Conservation (phyloP, 2,888 invertebrate genomes). For the Spisula subtruncata region DNA sequence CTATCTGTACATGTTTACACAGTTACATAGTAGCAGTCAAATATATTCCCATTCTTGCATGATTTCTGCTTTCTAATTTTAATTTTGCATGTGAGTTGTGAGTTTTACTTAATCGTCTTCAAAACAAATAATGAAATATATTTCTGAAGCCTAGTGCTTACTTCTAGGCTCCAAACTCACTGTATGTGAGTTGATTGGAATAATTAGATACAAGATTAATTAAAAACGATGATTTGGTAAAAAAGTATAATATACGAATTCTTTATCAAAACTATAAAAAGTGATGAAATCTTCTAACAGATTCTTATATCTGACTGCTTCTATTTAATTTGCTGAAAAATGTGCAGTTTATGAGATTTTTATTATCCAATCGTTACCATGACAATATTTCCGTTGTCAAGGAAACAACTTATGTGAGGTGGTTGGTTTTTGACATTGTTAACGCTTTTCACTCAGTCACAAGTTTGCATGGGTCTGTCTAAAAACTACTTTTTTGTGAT, state of each 20-base stretch:
- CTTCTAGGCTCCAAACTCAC: background rate
- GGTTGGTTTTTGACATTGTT: slow-evolving; percentile 66
- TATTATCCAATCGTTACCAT: slow-evolving; percentile 33
- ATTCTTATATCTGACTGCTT: slow-evolving; percentile 44
- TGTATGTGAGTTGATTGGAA: background rate
- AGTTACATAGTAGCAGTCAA: slow-evolving; percentile 51
- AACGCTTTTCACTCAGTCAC: slow-evolving; percentile 52
- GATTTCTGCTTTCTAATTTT: slow-evolving; percentile 47
- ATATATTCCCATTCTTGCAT: slow-evolving; percentile 49
- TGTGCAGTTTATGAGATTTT: slow-evolving; percentile 32
- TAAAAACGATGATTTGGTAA: background rate
- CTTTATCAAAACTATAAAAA: background rate
- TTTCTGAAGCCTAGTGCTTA: background rate
- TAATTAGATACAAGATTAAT: background rate
- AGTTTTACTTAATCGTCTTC: slow-evolving; percentile 36
- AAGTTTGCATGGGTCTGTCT: slow-evolving; percentile 43
- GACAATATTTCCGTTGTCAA: slow-evolving; percentile 47
- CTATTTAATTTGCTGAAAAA: slow-evolving; percentile 39
- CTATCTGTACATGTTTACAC: slow-evolving; percentile 32
- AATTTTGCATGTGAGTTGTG: slow-evolving; percentile 54
- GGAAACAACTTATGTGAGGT: slow-evolving; percentile 61
- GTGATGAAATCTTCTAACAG: background rate
- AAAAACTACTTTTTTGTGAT: slow-evolving; percentile 42
- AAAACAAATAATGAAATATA: slow-evolving; percentile 14
- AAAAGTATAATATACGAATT: background rate